phyloP scores from a whole-genome alignment of 2,888 invertebrate genomes.

The Horisme vitalbata region DNA sequence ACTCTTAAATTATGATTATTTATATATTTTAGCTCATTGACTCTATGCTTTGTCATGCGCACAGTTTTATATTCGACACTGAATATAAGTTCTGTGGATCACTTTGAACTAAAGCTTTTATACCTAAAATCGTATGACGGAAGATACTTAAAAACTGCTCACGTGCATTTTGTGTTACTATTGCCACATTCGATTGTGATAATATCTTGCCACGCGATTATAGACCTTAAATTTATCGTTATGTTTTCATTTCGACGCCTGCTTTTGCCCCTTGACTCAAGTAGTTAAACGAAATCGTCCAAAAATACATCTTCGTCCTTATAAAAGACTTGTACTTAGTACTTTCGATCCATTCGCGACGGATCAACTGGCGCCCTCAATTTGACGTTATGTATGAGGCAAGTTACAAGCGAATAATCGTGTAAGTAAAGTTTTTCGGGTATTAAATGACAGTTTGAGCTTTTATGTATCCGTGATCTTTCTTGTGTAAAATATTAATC shows the following conservation, averaged over 20 bases:
- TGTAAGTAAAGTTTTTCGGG: too few species aligned
- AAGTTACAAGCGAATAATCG: conserved; percentile 27
- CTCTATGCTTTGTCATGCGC: conserved; percentile 41
- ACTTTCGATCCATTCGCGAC: conserved; percentile 59
- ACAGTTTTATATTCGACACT: conserved; percentile 47
- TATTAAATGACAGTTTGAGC: not conserved
- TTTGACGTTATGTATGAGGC: conserved; percentile 22
- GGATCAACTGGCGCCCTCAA: conserved; percentile 40
- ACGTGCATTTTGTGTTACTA: conserved; percentile 52
- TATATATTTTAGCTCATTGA: conserved; percentile 56
- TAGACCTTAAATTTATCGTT: conserved; percentile 41
- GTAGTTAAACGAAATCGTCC: conserved; percentile 72
- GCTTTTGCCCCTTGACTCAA: conserved; percentile 56
- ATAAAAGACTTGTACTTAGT: conserved; percentile 80
- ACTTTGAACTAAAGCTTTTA: conserved; percentile 39
- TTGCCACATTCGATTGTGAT: conserved; percentile 70
- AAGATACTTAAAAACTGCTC: conserved; percentile 48
- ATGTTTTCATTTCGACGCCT: conserved; percentile 53
- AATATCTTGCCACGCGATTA: conserved; percentile 73
- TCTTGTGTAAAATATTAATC: not conserved
- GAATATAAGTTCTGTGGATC: conserved; percentile 47
- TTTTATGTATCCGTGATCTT: not conserved
- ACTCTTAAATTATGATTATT: conserved; percentile 56
- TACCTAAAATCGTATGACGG: conserved; percentile 35
- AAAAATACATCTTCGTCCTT: conserved; percentile 80